These are phyloP conservation scores for Drosophila tsacasi DNA, from an alignment of 1,140 invertebrate species.

Conservation along the genomic window DNA sequence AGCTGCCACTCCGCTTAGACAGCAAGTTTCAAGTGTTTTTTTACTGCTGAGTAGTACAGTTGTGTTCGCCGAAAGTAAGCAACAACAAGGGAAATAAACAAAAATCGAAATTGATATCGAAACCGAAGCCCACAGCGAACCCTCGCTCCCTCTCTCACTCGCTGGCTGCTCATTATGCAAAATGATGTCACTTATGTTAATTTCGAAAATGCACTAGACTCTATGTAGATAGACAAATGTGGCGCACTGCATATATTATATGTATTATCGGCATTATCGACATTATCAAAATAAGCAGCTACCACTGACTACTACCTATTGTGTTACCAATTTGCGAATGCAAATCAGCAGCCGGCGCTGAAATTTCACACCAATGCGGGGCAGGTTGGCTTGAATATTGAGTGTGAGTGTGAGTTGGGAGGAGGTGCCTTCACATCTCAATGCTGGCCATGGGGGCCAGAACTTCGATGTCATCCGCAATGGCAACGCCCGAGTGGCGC, in stretches of 20 bases:
- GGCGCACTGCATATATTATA: constrained; percentile 12
- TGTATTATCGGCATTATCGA: constrained; percentile 11
- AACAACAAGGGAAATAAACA: not conserved
- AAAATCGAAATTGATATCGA: not conserved
- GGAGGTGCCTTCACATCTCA: constrained; percentile 9
- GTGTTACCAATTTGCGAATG: constrained; percentile 71
- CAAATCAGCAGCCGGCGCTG: constrained; percentile 37
- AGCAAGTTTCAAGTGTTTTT: not conserved
- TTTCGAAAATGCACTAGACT: constrained; percentile 26
- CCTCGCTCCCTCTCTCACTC: too few species aligned
- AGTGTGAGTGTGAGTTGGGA: not conserved
- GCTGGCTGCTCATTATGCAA: constrained; percentile 35
- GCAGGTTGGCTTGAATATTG: constrained; percentile 8
- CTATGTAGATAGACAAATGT: not conserved
- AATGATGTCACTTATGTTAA: constrained; percentile 51
- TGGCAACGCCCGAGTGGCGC: constrained; percentile 33
- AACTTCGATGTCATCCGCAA: constrained; percentile 56
- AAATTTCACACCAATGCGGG: constrained; percentile 7
- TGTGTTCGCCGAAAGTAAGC: constrained; percentile 6
- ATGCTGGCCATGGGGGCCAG: constrained; percentile 17
- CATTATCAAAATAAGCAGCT: not conserved
- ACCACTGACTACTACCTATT: constrained; percentile 35
- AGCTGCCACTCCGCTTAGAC: not conserved
- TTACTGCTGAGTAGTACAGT: constrained; percentile 15
- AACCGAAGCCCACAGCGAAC: not conserved